Percentiles rank a stretch among this genome's conserved stretches.
Evolutionary conservation across 2,888 invertebrate genomes (phyloP).

Genomic region (Watsonalla cultraria): DNA sequence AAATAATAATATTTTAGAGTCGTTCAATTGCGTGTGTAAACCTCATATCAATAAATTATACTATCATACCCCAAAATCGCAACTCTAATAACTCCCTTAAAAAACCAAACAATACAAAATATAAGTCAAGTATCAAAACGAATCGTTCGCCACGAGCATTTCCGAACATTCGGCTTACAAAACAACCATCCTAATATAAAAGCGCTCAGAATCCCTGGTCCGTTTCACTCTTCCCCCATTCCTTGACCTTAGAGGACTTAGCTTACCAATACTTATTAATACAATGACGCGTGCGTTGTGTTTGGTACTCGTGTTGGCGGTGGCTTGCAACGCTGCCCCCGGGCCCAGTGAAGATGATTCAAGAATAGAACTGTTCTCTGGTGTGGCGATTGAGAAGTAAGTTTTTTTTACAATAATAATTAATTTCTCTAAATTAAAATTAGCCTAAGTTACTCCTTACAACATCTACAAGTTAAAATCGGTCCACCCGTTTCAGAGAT

Average conservation of each 20-base stretch:
- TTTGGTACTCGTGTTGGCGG: constrained; percentile 43
- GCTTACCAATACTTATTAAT: constrained; percentile 14
- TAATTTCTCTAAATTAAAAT: too few relatives aligned
- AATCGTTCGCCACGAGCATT: constrained; percentile 13
- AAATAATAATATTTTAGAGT: too few relatives aligned
- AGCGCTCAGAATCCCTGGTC: constrained; percentile 34
- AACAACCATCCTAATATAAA: constrained; percentile 43
- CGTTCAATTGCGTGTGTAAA: too few relatives aligned
- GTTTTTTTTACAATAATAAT: constrained; percentile 18
- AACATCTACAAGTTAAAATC: too few relatives aligned
- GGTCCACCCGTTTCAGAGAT: not conserved
- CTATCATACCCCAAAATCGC: too few relatives aligned
- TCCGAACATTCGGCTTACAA: constrained; percentile 21
- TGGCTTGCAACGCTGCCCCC: constrained; percentile 59
- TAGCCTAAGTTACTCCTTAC: too few relatives aligned
- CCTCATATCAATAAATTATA: too few relatives aligned
- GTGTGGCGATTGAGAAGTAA: constrained; percentile 68
- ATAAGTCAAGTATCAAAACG: constrained; percentile 40
- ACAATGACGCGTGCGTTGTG: constrained; percentile 48
- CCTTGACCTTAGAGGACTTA: constrained; percentile 42
- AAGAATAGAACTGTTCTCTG: constrained; percentile 60
- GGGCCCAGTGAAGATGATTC: constrained; percentile 49
- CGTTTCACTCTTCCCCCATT: constrained; percentile 46
- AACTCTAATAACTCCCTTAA: too few relatives aligned
- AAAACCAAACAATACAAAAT: not conserved